Percentiles rank a stretch among this genome's conserved stretches.
Conservation (phyloP, 2,888 invertebrate species). For the Malthinus seriepunctatus region DNA sequence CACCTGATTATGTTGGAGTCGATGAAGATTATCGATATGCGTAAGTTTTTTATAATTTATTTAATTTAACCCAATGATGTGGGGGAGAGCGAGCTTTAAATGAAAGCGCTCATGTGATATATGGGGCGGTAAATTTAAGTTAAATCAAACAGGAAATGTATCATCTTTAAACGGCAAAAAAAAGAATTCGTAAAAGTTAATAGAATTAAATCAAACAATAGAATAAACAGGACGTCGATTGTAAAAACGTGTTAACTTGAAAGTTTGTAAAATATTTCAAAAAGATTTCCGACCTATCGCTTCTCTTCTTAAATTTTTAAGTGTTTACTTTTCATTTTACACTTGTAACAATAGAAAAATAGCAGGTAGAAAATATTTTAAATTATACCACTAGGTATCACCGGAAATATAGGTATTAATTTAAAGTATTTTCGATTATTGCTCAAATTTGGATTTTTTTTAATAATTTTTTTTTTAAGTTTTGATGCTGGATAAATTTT, state of each 20-base stretch:
- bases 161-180: not conserved
- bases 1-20: slow-evolving; percentile 69
- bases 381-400: not conserved
- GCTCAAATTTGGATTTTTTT: not conserved
- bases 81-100: too few relatives aligned
- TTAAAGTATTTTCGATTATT: not conserved
- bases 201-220: not conserved
- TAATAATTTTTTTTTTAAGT: not conserved
- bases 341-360: not conserved
- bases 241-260: slow-evolving; percentile 12
- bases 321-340: slow-evolving; percentile 5
- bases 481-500: not conserved
- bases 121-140: too few relatives aligned
- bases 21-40: slow-evolving; percentile 73
- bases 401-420: slow-evolving; percentile 1
- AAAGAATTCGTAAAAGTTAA: not conserved
- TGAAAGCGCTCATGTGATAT: too few relatives aligned
- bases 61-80: not conserved
- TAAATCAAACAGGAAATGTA: too few relatives aligned
- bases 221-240: slow-evolving; percentile 9
- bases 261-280: not conserved
- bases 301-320: slow-evolving; percentile 4
- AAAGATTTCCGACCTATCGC: slow-evolving; percentile 9
- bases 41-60: slow-evolving; percentile 55
- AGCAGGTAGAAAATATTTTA: slow-evolving; percentile 1